Evolutionary conservation across 2,797 vertebrate genomes (phyloP), one percentile per base, ranked within the genome.

Genomic region (Chaetophractus vellerosus): DNA sequence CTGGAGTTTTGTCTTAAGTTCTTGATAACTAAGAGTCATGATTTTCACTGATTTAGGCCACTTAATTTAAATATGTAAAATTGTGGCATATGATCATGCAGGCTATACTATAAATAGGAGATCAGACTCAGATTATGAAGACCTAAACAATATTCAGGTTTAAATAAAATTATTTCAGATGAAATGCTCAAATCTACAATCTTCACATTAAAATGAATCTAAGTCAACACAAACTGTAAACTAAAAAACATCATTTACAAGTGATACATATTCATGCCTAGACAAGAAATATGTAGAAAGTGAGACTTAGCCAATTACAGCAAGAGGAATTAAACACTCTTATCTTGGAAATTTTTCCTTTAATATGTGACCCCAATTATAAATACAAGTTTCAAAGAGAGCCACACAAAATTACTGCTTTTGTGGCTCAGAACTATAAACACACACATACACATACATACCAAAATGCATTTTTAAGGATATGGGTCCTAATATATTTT

Each of bases 361-460:
- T 94, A 98, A 94, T 94, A 96, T 95, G 98, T 98, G 96, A 98
- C 98, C 99, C 98, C 97, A 98, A 98, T 98, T 98, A 98, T 96
- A 97, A 97, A 96, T 89, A 90, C 55, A 48, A 57, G 87, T 86
- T 95, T 93, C 71, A 98, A 97, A 97, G 18, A 94, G 89, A 93
- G 95, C 76, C 92, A 80, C 90, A 92, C 92, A 86, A 97, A 97
- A 97, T 98, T 97, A 96, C 97, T 97, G 96, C 88, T 90, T 97
- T 95, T 45, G 24, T 84, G 14, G 12, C 28, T 93, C 36, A 64
- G 45, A 90, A 93, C 3, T 41, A 71, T 28, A 64, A 83, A 87
- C 4, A 55, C 52, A 55, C 18, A 55, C 52, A 55, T 19, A 6
- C 52, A 19, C 16, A 55, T 52, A 93, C 89, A 75, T 31, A 9